Percentiles rank a stretch among this genome's conserved stretches.
These are phyloP conservation scores for Emydura subglobosa DNA, from an alignment of 2,113 vertebrate species.

Conservation along the genomic window DNA sequence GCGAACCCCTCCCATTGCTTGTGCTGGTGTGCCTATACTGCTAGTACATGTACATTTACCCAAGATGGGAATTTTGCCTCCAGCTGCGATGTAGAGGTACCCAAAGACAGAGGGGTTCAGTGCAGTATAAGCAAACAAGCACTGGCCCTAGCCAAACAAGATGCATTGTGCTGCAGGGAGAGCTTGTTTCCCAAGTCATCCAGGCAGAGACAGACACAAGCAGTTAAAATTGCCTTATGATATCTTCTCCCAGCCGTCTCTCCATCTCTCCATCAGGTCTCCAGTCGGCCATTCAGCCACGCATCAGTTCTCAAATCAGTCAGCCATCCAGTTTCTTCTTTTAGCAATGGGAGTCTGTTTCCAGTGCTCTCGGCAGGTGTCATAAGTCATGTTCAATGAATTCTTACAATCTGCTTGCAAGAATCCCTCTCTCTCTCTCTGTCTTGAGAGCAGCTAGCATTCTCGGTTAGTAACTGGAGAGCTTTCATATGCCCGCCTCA, in stretches of 20 bases:
- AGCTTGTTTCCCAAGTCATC: neutral
- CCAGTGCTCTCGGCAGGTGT: neutral
- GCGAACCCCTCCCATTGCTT: neutral
- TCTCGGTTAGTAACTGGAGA: rapidly evolving
- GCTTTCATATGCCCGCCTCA: neutral
- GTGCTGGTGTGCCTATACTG: neutral
- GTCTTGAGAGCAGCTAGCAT: neutral
- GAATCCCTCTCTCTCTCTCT: neutral
- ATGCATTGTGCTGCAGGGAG: neutral
- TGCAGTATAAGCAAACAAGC: neutral
- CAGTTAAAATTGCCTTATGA: neutral
- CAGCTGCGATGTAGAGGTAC: neutral
- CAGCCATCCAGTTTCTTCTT: neutral
- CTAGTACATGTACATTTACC: neutral
- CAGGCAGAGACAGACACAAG: rapidly evolving
- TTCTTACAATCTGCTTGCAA: neutral
- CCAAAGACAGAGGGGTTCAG: neutral
- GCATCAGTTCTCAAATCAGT: rapidly evolving
- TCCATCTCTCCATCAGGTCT: neutral
- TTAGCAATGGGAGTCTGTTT: rapidly evolving
- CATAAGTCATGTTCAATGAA: neutral
- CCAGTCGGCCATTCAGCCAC: neutral
- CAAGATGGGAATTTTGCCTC: neutral
- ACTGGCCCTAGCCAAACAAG: neutral
- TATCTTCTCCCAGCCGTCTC: neutral